Conservation (phyloP, 2,888 invertebrate genomes). For the Autographa gamma region DNA sequence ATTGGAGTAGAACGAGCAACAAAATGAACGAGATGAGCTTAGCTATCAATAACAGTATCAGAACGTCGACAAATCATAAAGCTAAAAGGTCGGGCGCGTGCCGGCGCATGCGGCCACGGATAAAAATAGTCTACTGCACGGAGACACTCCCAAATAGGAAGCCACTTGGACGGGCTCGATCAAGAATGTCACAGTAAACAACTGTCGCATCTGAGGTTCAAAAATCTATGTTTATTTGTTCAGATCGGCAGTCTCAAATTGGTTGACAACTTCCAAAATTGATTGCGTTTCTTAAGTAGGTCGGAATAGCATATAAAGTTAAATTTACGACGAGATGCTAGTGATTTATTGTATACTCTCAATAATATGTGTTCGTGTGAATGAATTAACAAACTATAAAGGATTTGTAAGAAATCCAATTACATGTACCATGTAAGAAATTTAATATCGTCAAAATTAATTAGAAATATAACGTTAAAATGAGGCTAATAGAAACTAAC, state of each 20-base stretch:
- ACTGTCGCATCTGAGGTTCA: constrained; percentile 28
- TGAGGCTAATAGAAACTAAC: constrained; percentile 16
- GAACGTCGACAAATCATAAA: constrained; percentile 79
- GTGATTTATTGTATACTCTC: constrained; percentile 10
- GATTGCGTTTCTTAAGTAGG: not conserved
- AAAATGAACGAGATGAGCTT: constrained; percentile 58
- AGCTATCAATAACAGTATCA: constrained; percentile 73
- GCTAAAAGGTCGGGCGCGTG: constrained; percentile 79
- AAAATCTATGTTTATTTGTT: not conserved
- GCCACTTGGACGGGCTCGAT: constrained; percentile 70
- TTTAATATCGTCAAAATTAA: not conserved
- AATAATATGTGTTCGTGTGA: not conserved
- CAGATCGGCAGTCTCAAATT: not conserved
- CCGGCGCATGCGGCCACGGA: constrained; percentile 74
- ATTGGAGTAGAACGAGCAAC: constrained; percentile 40
- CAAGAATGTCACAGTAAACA: constrained; percentile 61
- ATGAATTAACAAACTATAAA: not conserved
- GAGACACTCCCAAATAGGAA: constrained; percentile 84
- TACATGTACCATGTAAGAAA: not conserved
- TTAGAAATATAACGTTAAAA: not conserved
- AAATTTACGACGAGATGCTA: not conserved
- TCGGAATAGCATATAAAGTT: not conserved
- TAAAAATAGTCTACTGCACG: constrained; percentile 80
- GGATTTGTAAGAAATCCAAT: not conserved
- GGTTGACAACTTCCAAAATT: not conserved